These are phyloP conservation scores for Heteropelma amictum DNA, from an alignment of 2,888 invertebrate species.

Conservation along the genomic window DNA sequence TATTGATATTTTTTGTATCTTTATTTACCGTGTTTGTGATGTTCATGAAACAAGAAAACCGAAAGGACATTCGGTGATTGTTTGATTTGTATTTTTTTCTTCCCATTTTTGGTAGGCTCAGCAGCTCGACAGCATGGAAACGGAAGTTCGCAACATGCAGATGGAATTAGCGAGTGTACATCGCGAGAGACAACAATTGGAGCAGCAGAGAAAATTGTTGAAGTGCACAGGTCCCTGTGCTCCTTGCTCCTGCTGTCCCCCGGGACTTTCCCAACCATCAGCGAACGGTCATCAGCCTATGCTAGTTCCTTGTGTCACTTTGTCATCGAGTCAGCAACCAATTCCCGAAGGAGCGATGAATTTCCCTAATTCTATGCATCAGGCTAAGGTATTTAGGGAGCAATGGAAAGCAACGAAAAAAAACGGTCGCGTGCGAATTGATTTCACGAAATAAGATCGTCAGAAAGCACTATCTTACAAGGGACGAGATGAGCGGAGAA, in stretches of 20 bases:
- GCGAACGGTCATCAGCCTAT: conserved; percentile 37
- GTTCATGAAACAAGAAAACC: neutral
- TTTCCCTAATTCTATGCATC: conserved; percentile 34
- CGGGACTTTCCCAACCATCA: conserved; percentile 46
- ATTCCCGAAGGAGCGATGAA: neutral
- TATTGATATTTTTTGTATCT: neutral
- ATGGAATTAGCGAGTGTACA: conserved; percentile 79
- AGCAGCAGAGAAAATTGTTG: conserved; percentile 76
- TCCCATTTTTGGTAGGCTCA: conserved; percentile 79
- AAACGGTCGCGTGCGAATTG: neutral
- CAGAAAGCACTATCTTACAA: conserved; percentile 33
- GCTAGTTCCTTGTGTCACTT: conserved; percentile 26
- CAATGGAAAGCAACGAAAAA: neutral
- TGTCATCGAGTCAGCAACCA: neutral
- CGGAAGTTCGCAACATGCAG: conserved; percentile 81
- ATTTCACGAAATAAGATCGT: conserved; percentile 8
- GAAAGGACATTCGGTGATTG: neutral
- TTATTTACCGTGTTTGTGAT: no score
- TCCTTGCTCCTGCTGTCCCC: conserved; percentile 70
- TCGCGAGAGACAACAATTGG: conserved; percentile 79
- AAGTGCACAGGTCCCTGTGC: conserved; percentile 73
- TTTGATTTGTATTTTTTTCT: neutral
- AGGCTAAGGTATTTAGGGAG: conserved; percentile 60
- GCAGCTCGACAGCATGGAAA: conserved; percentile 81
- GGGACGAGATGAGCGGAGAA: conserved; percentile 25